Conservation (phyloP, 2,888 invertebrate genomes). For the Eubasilissa splendida region DNA sequence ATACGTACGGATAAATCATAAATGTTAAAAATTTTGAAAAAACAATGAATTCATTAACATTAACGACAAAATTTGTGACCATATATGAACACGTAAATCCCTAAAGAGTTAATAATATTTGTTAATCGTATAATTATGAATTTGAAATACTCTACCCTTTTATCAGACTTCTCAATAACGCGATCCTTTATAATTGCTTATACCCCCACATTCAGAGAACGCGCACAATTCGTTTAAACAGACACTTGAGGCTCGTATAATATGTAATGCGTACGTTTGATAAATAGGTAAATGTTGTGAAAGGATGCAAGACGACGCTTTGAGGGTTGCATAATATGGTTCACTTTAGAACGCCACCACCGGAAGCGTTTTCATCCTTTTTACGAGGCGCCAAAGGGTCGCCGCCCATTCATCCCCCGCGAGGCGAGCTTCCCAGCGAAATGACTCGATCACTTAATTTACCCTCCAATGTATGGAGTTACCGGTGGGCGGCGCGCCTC, state of each 20-base stretch:
- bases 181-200: too few species aligned
- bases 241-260: not conserved
- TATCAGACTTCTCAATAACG: too few species aligned
- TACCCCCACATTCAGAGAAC: too few species aligned
- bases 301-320: slow-evolving; percentile 24
- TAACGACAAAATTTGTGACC: too few species aligned
- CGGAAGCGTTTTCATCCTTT: slow-evolving; percentile 51
- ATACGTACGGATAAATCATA: too few species aligned
- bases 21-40: too few species aligned
- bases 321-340: slow-evolving; percentile 38
- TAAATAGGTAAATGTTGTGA: slow-evolving; percentile 11
- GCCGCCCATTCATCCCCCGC: slow-evolving; percentile 52
- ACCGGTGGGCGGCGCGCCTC: slow-evolving; percentile 37
- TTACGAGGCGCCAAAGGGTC: slow-evolving; percentile 55
- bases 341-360: slow-evolving; percentile 40
- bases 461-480: slow-evolving; percentile 1
- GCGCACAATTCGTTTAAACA: not conserved
- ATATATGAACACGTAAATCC: too few species aligned
- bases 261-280: not conserved
- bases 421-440: not conserved
- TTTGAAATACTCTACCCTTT: too few species aligned
- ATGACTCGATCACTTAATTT: slow-evolving; percentile 48
- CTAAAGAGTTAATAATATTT: too few species aligned
- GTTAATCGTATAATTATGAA: too few species aligned
- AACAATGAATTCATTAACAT: too few species aligned